Evolutionary conservation across 2,113 vertebrate species (phyloP).

Genomic region (Nothoprocta pentlandii): DNA sequence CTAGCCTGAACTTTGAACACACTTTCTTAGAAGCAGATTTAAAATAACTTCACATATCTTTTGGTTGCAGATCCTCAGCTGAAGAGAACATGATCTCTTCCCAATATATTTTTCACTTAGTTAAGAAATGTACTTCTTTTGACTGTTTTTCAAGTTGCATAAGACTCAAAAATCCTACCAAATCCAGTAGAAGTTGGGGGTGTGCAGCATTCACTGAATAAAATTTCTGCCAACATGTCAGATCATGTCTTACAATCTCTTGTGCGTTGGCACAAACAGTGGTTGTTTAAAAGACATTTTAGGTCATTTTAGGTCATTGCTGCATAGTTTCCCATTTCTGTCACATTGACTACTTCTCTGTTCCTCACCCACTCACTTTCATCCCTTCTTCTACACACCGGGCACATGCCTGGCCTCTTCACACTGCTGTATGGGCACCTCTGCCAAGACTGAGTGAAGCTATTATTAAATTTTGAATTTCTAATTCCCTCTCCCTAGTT

Average conservation of each 20-base stretch:
- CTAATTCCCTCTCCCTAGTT: neutral
- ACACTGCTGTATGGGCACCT: neutral
- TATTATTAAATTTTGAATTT: neutral
- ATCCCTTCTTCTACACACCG: neutral
- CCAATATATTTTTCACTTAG: neutral
- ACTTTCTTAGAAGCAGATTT: neutral
- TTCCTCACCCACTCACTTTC: neutral
- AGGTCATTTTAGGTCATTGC: neutral
- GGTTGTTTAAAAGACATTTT: neutral
- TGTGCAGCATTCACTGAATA: neutral
- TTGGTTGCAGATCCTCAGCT: neutral
- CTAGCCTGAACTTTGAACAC: neutral
- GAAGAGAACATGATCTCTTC: neutral
- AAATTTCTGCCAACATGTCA: neutral
- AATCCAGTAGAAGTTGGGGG: neutral
- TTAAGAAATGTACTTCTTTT: neutral
- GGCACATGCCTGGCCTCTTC: fast-evolving
- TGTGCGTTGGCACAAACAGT: neutral
- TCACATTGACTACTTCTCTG: neutral
- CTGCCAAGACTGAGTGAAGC: neutral
- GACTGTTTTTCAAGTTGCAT: neutral
- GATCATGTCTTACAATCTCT: neutral
- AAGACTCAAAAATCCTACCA: neutral
- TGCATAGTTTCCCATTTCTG: neutral
- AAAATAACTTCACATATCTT: neutral